A percentile compares a stretch with the other conserved stretches of the same genome.
Conservation (phyloP, 2,888 invertebrate species). For the Tenthredo livida region DNA sequence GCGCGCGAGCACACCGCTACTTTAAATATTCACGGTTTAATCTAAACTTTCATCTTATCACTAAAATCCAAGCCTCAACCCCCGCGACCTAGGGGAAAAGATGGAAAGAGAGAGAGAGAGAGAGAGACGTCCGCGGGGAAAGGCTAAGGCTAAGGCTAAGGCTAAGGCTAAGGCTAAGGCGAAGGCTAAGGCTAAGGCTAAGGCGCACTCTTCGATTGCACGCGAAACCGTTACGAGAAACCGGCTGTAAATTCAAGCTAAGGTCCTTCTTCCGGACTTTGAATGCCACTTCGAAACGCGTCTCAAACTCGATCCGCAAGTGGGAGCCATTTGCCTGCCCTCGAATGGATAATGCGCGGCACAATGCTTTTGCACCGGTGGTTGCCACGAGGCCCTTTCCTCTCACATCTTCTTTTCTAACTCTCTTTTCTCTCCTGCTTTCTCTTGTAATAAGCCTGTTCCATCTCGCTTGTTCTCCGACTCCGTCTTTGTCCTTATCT, state of each 20-base stretch:
- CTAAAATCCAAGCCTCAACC: conserved; percentile 56
- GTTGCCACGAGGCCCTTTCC: conserved; percentile 1
- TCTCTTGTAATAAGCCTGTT: conserved; percentile 19
- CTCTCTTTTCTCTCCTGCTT: conserved; percentile 12
- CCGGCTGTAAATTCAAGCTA: conserved; percentile 42
- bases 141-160: background rate
- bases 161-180: background rate
- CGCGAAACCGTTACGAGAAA: background rate
- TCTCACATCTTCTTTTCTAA: conserved; percentile 11
- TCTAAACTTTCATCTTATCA: conserved; percentile 71
- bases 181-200: background rate
- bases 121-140: conserved; percentile 18
- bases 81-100: conserved; percentile 5
- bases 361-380: conserved; percentile 27
- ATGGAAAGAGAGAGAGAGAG: conserved; percentile 10
- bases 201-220: conserved; percentile 37
- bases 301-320: conserved; percentile 42
- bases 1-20: conserved; percentile 38
- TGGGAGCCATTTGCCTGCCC: conserved; percentile 37
- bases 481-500: conserved; percentile 5
- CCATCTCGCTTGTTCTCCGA: background rate
- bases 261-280: conserved; percentile 39
- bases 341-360: conserved; percentile 38
- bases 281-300: conserved; percentile 40
- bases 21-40: conserved; percentile 72